phyloP scores from a whole-genome alignment of 2,797 vertebrate species.

The Podarcis lilfordi region DNA sequence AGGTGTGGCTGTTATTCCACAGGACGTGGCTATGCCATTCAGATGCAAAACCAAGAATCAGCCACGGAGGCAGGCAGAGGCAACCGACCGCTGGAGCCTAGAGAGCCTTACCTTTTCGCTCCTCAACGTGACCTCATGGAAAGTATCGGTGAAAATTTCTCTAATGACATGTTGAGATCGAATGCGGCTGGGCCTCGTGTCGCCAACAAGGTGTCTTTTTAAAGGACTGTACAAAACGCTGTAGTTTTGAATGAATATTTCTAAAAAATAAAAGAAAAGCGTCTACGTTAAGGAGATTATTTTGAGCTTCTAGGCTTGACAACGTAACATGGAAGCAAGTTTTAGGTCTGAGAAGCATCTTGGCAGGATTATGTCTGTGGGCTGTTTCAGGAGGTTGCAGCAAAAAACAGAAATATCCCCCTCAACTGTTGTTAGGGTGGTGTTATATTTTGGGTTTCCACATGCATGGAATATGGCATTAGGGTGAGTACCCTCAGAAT shows the following conservation, averaged over 20 bases:
- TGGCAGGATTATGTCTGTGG: not conserved
- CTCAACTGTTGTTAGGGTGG: not conserved
- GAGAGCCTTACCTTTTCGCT: slow-evolving; percentile 58
- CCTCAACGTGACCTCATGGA: slow-evolving; percentile 77
- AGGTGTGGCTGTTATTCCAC: not conserved
- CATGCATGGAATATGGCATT: not conserved
- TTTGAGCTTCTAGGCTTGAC: slow-evolving; percentile 1
- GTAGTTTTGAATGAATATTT: slow-evolving; percentile 94
- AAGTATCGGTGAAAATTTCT: slow-evolving; percentile 89
- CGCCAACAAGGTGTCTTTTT: slow-evolving; percentile 89
- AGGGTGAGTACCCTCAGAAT: not conserved
- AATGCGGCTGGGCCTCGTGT: slow-evolving; percentile 53
- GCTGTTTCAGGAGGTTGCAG: not conserved
- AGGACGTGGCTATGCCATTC: rapidly evolving
- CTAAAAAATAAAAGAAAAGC: slow-evolving; percentile 74
- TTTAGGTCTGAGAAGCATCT: slow-evolving; percentile 8
- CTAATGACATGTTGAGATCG: slow-evolving; percentile 78
- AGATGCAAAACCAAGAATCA: not conserved
- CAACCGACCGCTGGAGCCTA: not conserved
- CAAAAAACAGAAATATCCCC: not conserved
- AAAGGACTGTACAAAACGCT: slow-evolving; percentile 89
- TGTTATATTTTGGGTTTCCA: not conserved
- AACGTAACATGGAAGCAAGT: slow-evolving; percentile 2
- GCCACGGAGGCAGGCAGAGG: rapidly evolving
- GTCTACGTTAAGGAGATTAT: slow-evolving; percentile 52